Evolutionary conservation across 2,797 vertebrate genomes (phyloP), one percentile per base, ranked within the genome.

Genomic region (Diplodus sargus): DNA sequence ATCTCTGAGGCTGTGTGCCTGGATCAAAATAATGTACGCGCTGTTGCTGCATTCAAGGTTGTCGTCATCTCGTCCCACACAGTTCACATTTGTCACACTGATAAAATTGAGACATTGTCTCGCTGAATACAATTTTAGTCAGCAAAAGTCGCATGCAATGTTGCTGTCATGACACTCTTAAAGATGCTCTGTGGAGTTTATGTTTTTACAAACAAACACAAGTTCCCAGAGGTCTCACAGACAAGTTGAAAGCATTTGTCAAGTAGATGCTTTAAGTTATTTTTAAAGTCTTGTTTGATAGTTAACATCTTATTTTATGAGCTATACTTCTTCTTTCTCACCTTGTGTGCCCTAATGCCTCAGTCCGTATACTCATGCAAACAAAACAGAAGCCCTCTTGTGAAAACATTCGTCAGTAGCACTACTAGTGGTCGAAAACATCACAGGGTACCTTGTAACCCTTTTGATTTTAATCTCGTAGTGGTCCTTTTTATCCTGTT

Each of bases 91-190:
- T 52, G 6, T 49, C 23, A 51, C 13, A 25, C 3, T 52, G 28
- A 64, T 69, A 60, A 22, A 20, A 20, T 18, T 54, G 22, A 64
- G 10, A 4, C 34, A 28, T 17, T 5, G 42, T 22, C 13, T 18
- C 20, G 0, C 61, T 56, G 53, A 54, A 52, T 61, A 58, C 56
- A 59, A 12, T 20, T 49, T 68, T 13, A 61, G 28, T 70, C 74
- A 63, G 65, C 53, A 67, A 16, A 65, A 16, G 47, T 69, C 45
- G n/a, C 39, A 30, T 4, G 7, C 13, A 53, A 34, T 34, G 30
- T 34, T 34, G 45, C 43, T 42, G 57, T 78, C 56, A 18, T 47
- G 43, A 39, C 6, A n/a, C 9, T 20, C n/a, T 74, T 56, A n/a
- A 66, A 62, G 43, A 5, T 20, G 22, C 18, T 5, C 3, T 7